phyloP scores from a whole-genome alignment of 1,140 invertebrate species.

The Aphaenogaster floridana region DNA sequence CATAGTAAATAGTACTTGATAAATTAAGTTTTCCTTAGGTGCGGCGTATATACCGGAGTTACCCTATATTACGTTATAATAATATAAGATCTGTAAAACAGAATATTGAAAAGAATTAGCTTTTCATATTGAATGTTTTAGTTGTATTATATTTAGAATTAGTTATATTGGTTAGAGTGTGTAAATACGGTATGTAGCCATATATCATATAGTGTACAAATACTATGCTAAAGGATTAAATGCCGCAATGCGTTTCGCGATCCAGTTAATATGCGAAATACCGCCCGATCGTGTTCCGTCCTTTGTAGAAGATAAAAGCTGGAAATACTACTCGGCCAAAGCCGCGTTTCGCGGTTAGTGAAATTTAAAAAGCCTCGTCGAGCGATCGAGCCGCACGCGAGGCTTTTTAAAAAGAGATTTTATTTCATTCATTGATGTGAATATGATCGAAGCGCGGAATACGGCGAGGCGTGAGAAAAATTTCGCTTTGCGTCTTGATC shows the following conservation, averaged over 20 bases:
- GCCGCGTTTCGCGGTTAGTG: slow-evolving; percentile 10
- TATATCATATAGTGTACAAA: background rate
- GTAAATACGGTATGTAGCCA: background rate
- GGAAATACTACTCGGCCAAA: slow-evolving; percentile 14
- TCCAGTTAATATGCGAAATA: slow-evolving; percentile 32
- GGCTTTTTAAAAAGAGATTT: slow-evolving; percentile 43
- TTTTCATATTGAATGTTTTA: slow-evolving; percentile 13
- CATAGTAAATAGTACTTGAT: too few relatives aligned
- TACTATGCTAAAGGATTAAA: slow-evolving; percentile 34
- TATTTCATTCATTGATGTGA: slow-evolving; percentile 41
- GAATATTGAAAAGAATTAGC: background rate
- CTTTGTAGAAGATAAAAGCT: slow-evolving; percentile 33
- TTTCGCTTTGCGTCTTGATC: slow-evolving; percentile 22
- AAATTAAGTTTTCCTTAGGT: too few relatives aligned
- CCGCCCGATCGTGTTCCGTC: background rate
- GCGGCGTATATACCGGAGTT: too few relatives aligned
- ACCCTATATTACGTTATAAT: background rate
- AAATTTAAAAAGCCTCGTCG: slow-evolving; percentile 3
- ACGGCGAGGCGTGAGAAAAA: slow-evolving; percentile 13
- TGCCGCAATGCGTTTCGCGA: slow-evolving; percentile 32
- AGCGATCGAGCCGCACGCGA: background rate
- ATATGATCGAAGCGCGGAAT: slow-evolving; percentile 11
- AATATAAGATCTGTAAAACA: background rate
- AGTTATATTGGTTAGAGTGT: background rate
- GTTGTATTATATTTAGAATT: background rate